Evolutionary conservation across 1,140 invertebrate genomes (phyloP).

Genomic region (Patella vulgata): DNA sequence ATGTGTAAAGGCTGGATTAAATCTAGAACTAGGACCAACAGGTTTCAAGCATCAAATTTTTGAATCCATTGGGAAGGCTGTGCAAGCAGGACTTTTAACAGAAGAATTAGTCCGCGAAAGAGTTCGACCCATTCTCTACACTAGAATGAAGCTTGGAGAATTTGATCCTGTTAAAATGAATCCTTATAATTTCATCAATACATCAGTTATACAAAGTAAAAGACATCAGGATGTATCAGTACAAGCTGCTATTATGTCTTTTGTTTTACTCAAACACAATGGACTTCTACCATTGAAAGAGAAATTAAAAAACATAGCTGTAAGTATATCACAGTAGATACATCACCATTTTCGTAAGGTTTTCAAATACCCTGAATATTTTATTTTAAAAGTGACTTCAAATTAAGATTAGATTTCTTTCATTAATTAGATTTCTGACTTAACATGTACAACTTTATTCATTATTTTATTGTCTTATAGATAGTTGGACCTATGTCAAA

Average conservation of each 20-base stretch:
- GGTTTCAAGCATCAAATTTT: slow-evolving; percentile 13
- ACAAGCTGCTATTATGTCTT: slow-evolving; percentile 41
- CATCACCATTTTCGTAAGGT: background rate
- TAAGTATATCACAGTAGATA: background rate
- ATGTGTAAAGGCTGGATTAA: slow-evolving; percentile 53
- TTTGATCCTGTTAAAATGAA: slow-evolving; percentile 50
- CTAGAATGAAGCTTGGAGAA: slow-evolving; percentile 35
- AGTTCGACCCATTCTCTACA: too few species aligned
- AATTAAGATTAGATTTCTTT: too few species aligned
- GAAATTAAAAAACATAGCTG: background rate
- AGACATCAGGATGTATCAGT: slow-evolving; percentile 41
- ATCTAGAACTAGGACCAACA: slow-evolving; percentile 34
- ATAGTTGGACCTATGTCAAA: slow-evolving; percentile 56
- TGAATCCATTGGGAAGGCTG: background rate
- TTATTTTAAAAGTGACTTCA: too few species aligned
- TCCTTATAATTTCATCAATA: slow-evolving; percentile 38
- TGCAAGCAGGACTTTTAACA: too few species aligned
- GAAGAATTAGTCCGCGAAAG: too few species aligned
- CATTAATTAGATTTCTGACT: too few species aligned
- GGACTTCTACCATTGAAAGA: slow-evolving; percentile 30
- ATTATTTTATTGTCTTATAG: slow-evolving; percentile 12
- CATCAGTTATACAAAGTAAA: slow-evolving; percentile 42
- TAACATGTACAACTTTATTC: too few species aligned
- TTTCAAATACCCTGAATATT: too few species aligned
- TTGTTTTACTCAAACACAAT: slow-evolving; percentile 56